Percentiles rank a stretch among this genome's conserved stretches.
These are phyloP conservation scores for Corythornis vintsioides DNA, from an alignment of 2,113 vertebrate species.

Conservation along the genomic window DNA sequence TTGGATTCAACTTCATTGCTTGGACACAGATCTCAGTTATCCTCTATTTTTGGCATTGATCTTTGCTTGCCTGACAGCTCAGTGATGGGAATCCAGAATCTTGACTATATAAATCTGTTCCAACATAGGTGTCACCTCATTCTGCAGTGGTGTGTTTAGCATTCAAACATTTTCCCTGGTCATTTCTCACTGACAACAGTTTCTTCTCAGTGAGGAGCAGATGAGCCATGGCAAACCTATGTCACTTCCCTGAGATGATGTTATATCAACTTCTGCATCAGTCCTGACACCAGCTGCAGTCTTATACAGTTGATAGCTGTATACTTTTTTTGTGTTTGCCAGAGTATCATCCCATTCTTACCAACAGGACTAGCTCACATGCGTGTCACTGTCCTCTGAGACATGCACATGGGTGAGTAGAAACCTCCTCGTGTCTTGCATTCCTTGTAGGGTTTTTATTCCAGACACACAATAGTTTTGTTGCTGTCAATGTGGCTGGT, in stretches of 20 bases:
- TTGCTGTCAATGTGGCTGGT: neutral
- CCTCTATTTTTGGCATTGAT: constrained; percentile 17
- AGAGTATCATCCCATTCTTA: neutral
- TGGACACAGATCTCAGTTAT: constrained; percentile 35
- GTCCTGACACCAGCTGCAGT: neutral
- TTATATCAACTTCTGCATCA: neutral
- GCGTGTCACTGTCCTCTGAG: too few species aligned
- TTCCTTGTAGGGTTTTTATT: neutral
- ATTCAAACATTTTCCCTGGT: neutral
- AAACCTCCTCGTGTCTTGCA: neutral
- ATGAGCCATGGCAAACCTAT: neutral
- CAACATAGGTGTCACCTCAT: constrained; percentile 21
- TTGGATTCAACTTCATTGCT: constrained; percentile 9
- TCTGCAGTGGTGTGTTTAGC: neutral
- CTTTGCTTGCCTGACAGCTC: constrained; percentile 37
- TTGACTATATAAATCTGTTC: constrained; percentile 1
- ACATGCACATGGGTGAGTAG: neutral
- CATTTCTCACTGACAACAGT: neutral
- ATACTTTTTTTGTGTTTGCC: neutral
- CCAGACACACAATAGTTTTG: neutral
- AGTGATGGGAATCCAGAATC: constrained; percentile 18
- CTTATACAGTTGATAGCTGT: neutral
- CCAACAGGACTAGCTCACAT: neutral
- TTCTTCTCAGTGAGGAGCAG: neutral
- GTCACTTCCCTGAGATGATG: neutral